Conservation (phyloP, 2,888 invertebrate species). For the Sclerodermus sp. region DNA sequence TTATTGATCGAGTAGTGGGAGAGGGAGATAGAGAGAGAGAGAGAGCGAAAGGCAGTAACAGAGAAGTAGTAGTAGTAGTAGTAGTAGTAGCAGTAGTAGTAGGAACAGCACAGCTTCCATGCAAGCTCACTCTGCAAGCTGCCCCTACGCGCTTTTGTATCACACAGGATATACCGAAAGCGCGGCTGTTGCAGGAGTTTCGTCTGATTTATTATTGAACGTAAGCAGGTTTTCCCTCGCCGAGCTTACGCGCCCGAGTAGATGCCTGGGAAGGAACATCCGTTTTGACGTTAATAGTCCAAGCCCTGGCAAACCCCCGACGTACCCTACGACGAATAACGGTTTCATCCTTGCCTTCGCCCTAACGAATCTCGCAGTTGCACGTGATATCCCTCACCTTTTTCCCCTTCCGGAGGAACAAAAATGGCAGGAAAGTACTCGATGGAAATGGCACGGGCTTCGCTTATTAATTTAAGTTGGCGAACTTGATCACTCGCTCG, state of each 20-base stretch:
- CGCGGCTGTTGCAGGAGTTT: not conserved
- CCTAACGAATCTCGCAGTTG: conserved; percentile 10
- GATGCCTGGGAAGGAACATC: conserved; percentile 2
- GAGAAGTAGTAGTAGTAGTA: too few species aligned
- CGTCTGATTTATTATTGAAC: conserved; percentile 31
- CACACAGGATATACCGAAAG: conserved; percentile 16
- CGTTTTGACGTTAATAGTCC: conserved; percentile 19
- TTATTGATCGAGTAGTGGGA: conserved; percentile 32
- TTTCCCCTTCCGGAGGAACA: too few species aligned
- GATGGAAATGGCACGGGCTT: too few species aligned
- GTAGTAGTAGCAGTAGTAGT: too few species aligned
- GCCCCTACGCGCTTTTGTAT: conserved; percentile 12
- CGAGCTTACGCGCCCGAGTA: conserved; percentile 8
- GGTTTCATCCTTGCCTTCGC: not conserved
- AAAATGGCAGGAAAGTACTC: too few species aligned
- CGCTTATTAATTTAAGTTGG: too few species aligned
- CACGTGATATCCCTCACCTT: not conserved
- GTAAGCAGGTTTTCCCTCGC: conserved; percentile 21
- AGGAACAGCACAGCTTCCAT: not conserved
- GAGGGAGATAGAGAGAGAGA: too few species aligned
- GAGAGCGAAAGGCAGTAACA: too few species aligned
- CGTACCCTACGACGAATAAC: too few species aligned
- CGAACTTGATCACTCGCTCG: not conserved
- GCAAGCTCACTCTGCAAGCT: conserved; percentile 8
- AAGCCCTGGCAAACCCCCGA: not conserved